phyloP scores from a whole-genome alignment of 2,888 invertebrate genomes.

The Fissipunctia ypsillon region DNA sequence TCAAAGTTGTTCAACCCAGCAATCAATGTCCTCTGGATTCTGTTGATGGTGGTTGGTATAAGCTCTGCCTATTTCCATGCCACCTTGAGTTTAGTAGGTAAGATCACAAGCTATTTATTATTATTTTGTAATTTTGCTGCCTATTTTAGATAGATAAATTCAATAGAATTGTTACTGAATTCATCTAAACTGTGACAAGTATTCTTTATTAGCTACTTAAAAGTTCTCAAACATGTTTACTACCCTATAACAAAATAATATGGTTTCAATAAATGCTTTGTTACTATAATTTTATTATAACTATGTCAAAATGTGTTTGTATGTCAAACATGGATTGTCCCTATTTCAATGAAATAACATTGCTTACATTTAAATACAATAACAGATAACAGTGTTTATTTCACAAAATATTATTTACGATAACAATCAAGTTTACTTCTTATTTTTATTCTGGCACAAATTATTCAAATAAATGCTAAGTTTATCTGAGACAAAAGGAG shows the following conservation, averaged over 20 bases:
- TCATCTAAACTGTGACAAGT: neutral
- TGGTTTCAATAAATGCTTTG: neutral
- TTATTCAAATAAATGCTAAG: neutral
- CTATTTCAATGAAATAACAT: constrained; percentile 9
- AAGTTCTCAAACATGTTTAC: neutral
- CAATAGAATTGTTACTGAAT: neutral
- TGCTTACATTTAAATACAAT: constrained; percentile 1
- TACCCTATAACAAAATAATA: neutral
- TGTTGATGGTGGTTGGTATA: constrained; percentile 94
- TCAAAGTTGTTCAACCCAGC: constrained; percentile 93
- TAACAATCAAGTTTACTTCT: neutral
- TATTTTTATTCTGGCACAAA: neutral
- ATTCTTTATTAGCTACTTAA: constrained; percentile 1
- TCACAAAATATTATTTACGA: neutral
- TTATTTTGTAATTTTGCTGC: neutral
- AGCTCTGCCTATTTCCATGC: constrained; percentile 97
- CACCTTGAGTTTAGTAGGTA: constrained; percentile 94
- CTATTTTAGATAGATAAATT: neutral
- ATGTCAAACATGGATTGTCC: neutral
- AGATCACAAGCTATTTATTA: constrained; percentile 62
- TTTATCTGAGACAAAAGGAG: constrained; percentile 4
- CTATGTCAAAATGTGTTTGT: neutral
- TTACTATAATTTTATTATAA: neutral
- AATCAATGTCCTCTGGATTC: constrained; percentile 95
- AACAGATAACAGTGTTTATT: constrained; percentile 8